phyloP scores from a whole-genome alignment of 92 coral and sea anemone genomes.

The Palythoa grandis region DNA sequence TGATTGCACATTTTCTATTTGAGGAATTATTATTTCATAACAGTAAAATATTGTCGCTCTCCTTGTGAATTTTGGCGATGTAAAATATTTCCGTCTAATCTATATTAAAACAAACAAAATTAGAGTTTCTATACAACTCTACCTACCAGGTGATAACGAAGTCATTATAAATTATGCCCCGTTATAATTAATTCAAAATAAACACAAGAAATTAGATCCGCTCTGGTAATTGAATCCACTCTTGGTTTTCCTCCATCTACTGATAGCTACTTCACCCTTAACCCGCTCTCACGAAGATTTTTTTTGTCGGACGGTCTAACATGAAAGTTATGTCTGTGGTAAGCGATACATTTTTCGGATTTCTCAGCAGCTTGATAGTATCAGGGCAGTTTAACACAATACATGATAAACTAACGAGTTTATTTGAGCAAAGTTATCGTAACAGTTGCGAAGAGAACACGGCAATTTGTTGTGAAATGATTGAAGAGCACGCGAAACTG shows the following conservation, averaged over 20 bases:
- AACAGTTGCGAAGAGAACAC: conserved; percentile 84
- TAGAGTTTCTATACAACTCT: neutral
- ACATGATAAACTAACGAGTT: conserved; percentile 64
- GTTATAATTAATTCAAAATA: neutral
- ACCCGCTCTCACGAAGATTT: conserved; percentile 8
- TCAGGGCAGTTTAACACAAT: conserved; percentile 60
- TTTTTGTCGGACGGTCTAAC: neutral
- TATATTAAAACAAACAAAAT: too few species aligned
- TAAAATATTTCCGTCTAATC: too few species aligned
- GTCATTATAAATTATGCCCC: neutral
- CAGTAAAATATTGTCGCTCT: too few species aligned
- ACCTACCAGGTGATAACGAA: too few species aligned
- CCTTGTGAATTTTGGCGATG: too few species aligned
- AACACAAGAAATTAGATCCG: neutral
- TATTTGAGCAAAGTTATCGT: conserved; percentile 76
- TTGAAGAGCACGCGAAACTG: conserved; percentile 69
- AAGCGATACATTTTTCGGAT: conserved; percentile 65
- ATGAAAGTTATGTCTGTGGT: conserved; percentile 26
- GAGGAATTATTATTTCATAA: too few species aligned
- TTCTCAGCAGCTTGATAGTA: conserved; percentile 71
- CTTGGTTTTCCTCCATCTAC: neutral
- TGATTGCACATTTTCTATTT: too few species aligned
- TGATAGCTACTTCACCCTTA: conserved; percentile 25
- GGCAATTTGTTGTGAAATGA: conserved; percentile 73
- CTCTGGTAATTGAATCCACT: neutral